A percentile compares a stretch with the other conserved stretches of the same genome.
Evolutionary conservation across 2,113 vertebrate genomes (phyloP).

Genomic region (Heloderma charlesbogerti): DNA sequence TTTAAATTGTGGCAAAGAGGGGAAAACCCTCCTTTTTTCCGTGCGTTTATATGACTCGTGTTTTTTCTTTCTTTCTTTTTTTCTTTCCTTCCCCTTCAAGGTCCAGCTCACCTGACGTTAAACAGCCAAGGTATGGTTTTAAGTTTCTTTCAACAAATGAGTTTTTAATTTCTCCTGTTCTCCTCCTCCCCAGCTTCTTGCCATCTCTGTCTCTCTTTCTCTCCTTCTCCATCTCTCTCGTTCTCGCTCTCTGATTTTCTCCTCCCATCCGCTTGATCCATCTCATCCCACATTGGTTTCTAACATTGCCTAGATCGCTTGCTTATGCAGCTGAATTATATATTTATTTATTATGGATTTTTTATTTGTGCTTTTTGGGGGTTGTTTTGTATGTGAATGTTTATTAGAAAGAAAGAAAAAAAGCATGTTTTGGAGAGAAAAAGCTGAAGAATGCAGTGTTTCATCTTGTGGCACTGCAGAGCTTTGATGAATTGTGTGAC

Average conservation of each 20-base stretch:
- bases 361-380: background rate
- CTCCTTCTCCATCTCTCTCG: background rate
- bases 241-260: background rate
- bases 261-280: slow-evolving; percentile 12
- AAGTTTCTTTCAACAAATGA: slow-evolving; percentile 63
- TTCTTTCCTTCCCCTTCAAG: slow-evolving; percentile 72
- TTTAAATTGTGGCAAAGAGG: slow-evolving; percentile 77
- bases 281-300: slow-evolving; percentile 66
- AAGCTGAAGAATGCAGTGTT: background rate
- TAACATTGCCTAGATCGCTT: slow-evolving; percentile 69
- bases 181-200: slow-evolving; percentile 4
- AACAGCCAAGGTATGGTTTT: slow-evolving; percentile 76
- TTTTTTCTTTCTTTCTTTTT: slow-evolving; percentile 68
- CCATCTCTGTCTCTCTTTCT: background rate
- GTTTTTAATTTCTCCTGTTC: slow-evolving; percentile 10
- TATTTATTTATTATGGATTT: background rate
- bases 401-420: slow-evolving; percentile 36
- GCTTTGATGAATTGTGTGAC: slow-evolving; percentile 16
- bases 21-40: slow-evolving; percentile 63
- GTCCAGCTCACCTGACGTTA: slow-evolving; percentile 78
- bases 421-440: slow-evolving; percentile 49
- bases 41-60: slow-evolving; percentile 76
- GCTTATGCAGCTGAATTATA: slow-evolving; percentile 59
- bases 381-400: slow-evolving; percentile 53
- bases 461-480: background rate